These are phyloP conservation scores for Scleropages formosus DNA, from an alignment of 2,797 vertebrate species.

Conservation along the genomic window DNA sequence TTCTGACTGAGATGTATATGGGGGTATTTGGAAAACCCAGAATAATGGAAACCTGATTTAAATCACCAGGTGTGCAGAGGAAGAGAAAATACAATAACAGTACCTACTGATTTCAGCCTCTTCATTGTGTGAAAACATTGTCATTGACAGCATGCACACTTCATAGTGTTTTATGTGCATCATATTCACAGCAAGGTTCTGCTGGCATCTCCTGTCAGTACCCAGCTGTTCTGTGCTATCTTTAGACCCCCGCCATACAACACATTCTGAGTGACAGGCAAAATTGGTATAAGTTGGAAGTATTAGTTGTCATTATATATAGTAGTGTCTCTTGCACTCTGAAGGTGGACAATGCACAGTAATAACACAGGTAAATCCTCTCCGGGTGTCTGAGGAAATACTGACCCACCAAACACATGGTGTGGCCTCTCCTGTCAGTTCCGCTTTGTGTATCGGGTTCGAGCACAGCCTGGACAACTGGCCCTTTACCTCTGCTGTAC, in stretches of 20 bases:
- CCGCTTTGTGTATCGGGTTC: constrained; percentile 15
- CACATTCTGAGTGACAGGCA: constrained; percentile 24
- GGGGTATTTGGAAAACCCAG: neutral
- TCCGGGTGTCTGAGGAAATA: neutral
- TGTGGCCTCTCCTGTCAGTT: constrained; percentile 5
- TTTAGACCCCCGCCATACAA: constrained; percentile 27
- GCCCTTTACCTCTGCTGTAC: neutral
- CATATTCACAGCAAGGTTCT: neutral
- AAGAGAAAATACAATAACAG: neutral
- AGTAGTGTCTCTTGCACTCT: constrained; percentile 30
- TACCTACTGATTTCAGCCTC: neutral
- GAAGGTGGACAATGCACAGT: neutral
- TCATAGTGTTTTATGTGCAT: neutral
- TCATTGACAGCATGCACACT: constrained; percentile 9
- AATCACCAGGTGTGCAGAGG: constrained; percentile 13
- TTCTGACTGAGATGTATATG: neutral
- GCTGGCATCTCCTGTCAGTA: constrained; percentile 12
- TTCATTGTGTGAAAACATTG: constrained; percentile 1
- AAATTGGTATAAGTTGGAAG: constrained; percentile 28
- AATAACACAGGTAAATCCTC: constrained; percentile 6
- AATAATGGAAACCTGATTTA: constrained; percentile 5
- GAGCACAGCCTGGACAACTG: neutral
- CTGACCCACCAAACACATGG: constrained; percentile 14
- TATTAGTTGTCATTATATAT: constrained; percentile 32
- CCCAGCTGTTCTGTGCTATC: constrained; percentile 34